phyloP scores from a whole-genome alignment of 1,140 invertebrate genomes.

The Thaumatotibia leucotreta region DNA sequence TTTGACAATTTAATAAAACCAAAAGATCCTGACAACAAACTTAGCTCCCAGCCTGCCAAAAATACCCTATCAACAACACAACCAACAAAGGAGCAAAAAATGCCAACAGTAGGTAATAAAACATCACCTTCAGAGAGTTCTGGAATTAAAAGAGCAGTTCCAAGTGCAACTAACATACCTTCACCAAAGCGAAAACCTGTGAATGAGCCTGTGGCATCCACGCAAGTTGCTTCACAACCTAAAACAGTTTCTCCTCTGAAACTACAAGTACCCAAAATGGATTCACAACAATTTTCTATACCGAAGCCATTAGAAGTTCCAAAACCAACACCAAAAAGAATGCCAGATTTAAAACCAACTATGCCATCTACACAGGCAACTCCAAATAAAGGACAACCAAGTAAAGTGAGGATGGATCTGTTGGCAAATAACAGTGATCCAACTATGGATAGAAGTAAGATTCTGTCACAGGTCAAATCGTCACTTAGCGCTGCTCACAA shows the following conservation, averaged over 20 bases:
- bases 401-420: slow-evolving; percentile 67
- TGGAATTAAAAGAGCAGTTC: slow-evolving; percentile 41
- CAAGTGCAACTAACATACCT: slow-evolving; percentile 28
- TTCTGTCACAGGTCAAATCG: slow-evolving; percentile 65
- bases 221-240: slow-evolving; percentile 27
- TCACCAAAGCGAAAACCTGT: slow-evolving; percentile 54
- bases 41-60: slow-evolving; percentile 21
- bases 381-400: slow-evolving; percentile 47
- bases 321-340: slow-evolving; percentile 53
- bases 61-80: slow-evolving; percentile 16
- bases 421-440: slow-evolving; percentile 69
- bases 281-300: slow-evolving; percentile 22
- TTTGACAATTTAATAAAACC: slow-evolving; percentile 18
- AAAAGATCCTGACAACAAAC: slow-evolving; percentile 24
- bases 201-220: slow-evolving; percentile 25
- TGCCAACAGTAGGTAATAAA: slow-evolving; percentile 18
- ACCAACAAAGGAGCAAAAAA: slow-evolving; percentile 44
- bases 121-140: slow-evolving; percentile 31
- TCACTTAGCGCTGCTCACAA: slow-evolving; percentile 39
- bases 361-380: slow-evolving; percentile 27
- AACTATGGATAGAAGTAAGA: slow-evolving; percentile 66
- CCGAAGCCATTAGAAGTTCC: slow-evolving; percentile 37
- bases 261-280: slow-evolving; percentile 57
- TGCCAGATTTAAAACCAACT: slow-evolving; percentile 66
- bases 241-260: slow-evolving; percentile 64